Evolutionary conservation across 2,797 vertebrate genomes (phyloP), one percentile per base, ranked within the genome.

Genomic region (Cynopterus sphinx): DNA sequence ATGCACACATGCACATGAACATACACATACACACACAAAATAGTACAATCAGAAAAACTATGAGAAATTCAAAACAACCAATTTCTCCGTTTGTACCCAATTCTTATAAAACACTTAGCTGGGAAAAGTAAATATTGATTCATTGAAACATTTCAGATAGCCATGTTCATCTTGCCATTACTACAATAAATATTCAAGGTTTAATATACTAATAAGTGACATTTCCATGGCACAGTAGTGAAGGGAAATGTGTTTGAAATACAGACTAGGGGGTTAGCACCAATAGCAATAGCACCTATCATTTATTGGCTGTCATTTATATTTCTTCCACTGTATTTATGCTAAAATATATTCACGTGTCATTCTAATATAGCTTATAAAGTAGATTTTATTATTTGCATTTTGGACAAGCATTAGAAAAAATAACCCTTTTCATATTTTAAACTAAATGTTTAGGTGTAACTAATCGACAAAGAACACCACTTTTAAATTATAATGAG

Each of bases 61-160:
- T 16, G n/a, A 63, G 82, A 90, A 92, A 92, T 84, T 90, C 31
- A 36, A 83, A 75, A 51, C 61, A 90, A 51, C 85, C 28, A 39
- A 9, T 16, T 68, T 61, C n/a, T 19, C 4, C 87, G 1, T 17
- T 90, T 90, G 16, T 17, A 15, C 2, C 92, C 67, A 53, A 8
- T 22, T 39, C n/a, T 90, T 59, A 3, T 70, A 95, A 90, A 89
- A 85, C 11, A 46, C 26, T 71, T 92, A 39, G 5, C 26, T 70
- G 49, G 16, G 28, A 85, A 88, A 90, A 71, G 1, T 21, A 73
- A n/a, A 67, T 59, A 41, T 16, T 70, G 22, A 87, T 84, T 67
- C 84, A 39, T 39, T 43, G 51, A 16, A 77, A 21, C 19, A 22
- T 71, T 79, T 95, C 57, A 90, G 79, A 87, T 46, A 59, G 39